Evolutionary conservation across 1,140 invertebrate genomes (phyloP), one percentile per base, ranked within the genome.

Genomic region (Trichomalopsis sarcophagae): DNA sequence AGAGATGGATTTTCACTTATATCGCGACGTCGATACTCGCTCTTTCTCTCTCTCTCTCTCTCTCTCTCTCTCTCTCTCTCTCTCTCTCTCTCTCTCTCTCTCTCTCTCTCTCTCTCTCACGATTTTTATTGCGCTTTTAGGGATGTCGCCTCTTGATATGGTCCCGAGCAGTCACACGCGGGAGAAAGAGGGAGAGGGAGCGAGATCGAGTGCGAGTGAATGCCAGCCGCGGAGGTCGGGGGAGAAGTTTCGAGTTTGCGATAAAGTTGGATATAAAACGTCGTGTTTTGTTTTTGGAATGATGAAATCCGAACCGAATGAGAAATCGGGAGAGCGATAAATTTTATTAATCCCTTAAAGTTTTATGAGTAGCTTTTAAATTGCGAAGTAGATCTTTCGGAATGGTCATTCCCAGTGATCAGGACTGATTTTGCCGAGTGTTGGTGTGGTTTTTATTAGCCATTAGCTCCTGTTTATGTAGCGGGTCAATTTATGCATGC

Each of bases 61-160:
- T 50, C 47, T 50, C 50, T 55, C 13, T 55, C 55, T 50, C 47
- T 50, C 50, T 55, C 13, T 55, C 55, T 62, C 55, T 62, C 14
- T 21, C 47, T 50, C 47, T 50, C 55, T 7, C 4, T 0, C 14
- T 17, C 14, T 17, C 2, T 17, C 50, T 55, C 14, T 55, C 55
- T 62, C 55, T 62, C 14, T 21, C 47, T 50, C 47, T 50, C 47
- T 50, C 47, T 50, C 50, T 55, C 13, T 55, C 55, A 5, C 55
- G 23, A 71, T 71, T 71, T 71, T 71, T 71, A 71, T 71, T 71
- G 68, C 68, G 30, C 68, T 71, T 71, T 71, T 33, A 71, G 68
- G 68, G 27, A 71, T 71, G 68, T 71, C 68, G 68, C 68, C 68
- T 33, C 23, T 71, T 30, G 27, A 71, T 71, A 71, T 71, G 68